Conservation (phyloP, 2,113 vertebrate species). For the Camelus dromedarius region DNA sequence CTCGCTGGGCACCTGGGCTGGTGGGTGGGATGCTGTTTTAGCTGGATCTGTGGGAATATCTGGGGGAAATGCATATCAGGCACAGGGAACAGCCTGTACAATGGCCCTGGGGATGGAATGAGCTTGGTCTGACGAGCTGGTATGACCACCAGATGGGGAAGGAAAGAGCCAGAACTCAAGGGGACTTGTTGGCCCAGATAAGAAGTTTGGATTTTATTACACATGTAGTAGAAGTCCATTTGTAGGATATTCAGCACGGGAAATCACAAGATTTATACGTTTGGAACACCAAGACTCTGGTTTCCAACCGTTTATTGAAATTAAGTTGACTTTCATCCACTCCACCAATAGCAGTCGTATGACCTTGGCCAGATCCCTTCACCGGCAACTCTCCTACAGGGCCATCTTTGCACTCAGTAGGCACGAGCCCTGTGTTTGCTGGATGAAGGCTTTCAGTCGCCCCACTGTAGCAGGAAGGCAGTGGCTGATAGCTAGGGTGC, state of each 20-base stretch:
- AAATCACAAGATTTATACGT: background rate
- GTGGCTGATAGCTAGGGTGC: background rate
- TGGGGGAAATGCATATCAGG: background rate
- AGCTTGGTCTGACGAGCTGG: background rate
- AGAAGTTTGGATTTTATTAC: background rate
- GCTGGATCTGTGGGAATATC: background rate
- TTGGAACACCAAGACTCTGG: background rate
- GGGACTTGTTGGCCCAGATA: background rate
- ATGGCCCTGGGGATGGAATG: background rate
- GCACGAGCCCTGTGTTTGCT: too few species aligned
- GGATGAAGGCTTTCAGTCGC: background rate
- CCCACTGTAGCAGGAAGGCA: background rate
- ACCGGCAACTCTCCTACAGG: background rate
- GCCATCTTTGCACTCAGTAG: background rate
- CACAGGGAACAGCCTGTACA: background rate
- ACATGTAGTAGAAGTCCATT: background rate
- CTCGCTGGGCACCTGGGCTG: fast-evolving
- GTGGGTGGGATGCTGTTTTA: background rate
- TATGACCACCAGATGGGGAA: background rate
- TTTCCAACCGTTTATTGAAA: constrained; percentile 53
- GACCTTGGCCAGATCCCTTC: constrained; percentile 14
- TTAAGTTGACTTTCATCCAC: background rate
- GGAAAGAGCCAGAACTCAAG: background rate
- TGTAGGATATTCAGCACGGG: background rate
- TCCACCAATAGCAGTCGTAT: background rate